Base-by-base conservation (phyloP, 1,140 invertebrate species). In the Diplogasteroides magnus region DNA sequence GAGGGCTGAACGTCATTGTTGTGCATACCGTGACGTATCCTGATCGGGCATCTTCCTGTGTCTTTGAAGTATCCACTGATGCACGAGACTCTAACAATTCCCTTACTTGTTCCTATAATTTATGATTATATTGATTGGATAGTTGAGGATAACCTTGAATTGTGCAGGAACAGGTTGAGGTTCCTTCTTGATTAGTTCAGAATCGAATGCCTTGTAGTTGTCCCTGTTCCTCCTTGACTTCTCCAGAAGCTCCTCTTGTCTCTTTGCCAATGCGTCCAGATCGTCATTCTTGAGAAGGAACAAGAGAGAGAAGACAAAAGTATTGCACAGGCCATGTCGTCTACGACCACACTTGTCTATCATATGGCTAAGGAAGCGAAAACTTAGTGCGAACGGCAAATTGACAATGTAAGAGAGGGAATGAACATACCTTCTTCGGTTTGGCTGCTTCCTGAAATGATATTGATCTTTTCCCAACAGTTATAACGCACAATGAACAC, bases 21-120 rank as follows among this genome's bases (percentile, higher is more conserved):
- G 66, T 59, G 55, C 76, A 67, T 60, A 79, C 77, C 74, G 77
- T 79, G 19, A 78, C 78, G 62, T 79, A 79, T 57, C 77, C 77
- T 29, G 77, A 77, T 26, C 75, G 70, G 60, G 79, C 76, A 31
- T 79, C 63, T n/a, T 60, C 37, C 37, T 66, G 48, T 25, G 73
- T 75, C 29, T 61, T 76, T 28, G 73, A 65, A 14, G 77, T 77
- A 32, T 72, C 73, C 2, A 67, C 61, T 1, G 72, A 76, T 13
- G 67, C 68, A 27, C 77, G 70, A 3, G 72, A 74, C 37, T 78
- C 77, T 28, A 78, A 66, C 67, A 76, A 61, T 31, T 78, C 77
- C 27, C 76, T 72, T 29, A 77, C 75, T 69, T 78, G 77, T 29
- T 78, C 77, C 77, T 78, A 61, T 66, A 78, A 19, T 65, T 31